Base-by-base conservation (phyloP, 2,888 invertebrate species). In the Branchellion lobata region DNA sequence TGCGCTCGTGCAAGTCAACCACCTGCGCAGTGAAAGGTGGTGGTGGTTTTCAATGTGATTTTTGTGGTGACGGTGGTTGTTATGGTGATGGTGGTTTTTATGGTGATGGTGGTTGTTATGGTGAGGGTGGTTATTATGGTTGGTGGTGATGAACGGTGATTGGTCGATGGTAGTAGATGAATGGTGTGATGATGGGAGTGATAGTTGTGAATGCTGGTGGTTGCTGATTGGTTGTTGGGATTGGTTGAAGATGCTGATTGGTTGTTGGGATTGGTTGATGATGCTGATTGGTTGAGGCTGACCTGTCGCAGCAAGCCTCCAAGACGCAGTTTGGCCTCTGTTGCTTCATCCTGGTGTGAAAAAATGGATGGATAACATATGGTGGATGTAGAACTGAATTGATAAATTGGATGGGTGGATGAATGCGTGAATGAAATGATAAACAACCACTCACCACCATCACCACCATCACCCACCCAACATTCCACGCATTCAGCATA, bases 241-340 rank as follows among this genome's bases (percentile, higher is more conserved):
- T n/a, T n/a, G n/a, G n/a, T n/a, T n/a, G n/a, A n/a, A n/a, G n/a
- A n/a, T n/a, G n/a, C n/a, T n/a, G n/a, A n/a, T n/a, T n/a, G n/a
- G n/a, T n/a, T n/a, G n/a, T n/a, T n/a, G n/a, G n/a, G n/a, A n/a
- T n/a, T n/a, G n/a, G n/a, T n/a, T n/a, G n/a, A n/a, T n/a, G n/a
- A n/a, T n/a, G n/a, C n/a, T n/a, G n/a, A n/a, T n/a, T n/a, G 90
- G 87, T 1, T 91, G 89, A 81, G 90, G 89, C 84, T 91, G 91
- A 40, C 40, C 61, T 57, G 61, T 57, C 57, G 57, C n/a, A 88
- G 83, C 80, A 88, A 82, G 71, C 88, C 87, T 33, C 88, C 86
- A 34, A 89, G 87, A 61, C 88, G 84, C 86, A 90, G 86, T 81
- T 87, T 87, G 72, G 87, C 87, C 82, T 90, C 91, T 40, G 89